Conservation (phyloP, 1,140 invertebrate species). For the Latrodectus geometricus region DNA sequence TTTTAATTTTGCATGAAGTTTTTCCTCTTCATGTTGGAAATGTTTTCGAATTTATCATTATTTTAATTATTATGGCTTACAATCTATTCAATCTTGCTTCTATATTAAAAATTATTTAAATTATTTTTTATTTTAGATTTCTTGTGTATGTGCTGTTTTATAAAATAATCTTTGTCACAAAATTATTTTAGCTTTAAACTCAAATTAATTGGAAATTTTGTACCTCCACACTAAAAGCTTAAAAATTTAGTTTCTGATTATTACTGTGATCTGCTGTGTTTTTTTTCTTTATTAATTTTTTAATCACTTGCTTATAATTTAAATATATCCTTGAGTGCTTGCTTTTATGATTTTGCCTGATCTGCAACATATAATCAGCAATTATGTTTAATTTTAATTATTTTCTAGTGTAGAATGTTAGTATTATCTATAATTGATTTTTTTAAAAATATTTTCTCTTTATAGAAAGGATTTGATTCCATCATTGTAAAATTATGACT, state of each 20-base stretch:
- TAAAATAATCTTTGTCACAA: too few relatives aligned
- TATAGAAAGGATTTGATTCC: too few relatives aligned
- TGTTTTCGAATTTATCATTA: not conserved
- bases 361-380: not conserved
- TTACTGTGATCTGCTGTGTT: not conserved
- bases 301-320: not conserved
- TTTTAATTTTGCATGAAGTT: not conserved
- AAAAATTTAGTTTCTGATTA: too few relatives aligned
- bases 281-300: not conserved
- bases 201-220: too few relatives aligned
- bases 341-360: slow-evolving; percentile 46
- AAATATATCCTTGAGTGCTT: not conserved
- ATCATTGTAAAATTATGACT: too few relatives aligned
- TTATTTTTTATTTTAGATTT: not conserved
- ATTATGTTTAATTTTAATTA: too few relatives aligned
- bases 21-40: not conserved
- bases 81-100: not conserved
- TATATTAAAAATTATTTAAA: not conserved
- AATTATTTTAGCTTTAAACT: too few relatives aligned
- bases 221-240: too few relatives aligned
- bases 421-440: too few relatives aligned
- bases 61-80: not conserved
- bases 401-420: too few relatives aligned
- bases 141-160: too few relatives aligned
- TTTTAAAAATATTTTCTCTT: too few relatives aligned